Percentiles rank a stretch among this genome's conserved stretches.
Evolutionary conservation across 2,888 invertebrate genomes (phyloP).

Genomic region (Parthenolecanium corni): DNA sequence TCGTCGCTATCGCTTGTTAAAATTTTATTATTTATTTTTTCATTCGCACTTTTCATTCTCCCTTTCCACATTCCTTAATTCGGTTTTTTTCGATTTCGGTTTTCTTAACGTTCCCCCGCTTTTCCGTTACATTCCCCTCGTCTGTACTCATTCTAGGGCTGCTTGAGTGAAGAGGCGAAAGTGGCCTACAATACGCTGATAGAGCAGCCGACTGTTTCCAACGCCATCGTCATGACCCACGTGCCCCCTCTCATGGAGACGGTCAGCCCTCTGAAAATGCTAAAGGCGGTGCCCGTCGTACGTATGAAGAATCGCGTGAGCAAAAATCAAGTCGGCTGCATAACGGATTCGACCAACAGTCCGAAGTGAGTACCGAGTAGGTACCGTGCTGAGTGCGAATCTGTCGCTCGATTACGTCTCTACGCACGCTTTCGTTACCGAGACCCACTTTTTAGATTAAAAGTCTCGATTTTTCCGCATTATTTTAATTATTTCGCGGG

Average conservation of each 20-base stretch:
- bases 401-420: not conserved
- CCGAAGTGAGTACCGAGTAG: not conserved
- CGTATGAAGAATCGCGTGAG: conserved; percentile 45
- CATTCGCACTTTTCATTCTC: conserved; percentile 35
- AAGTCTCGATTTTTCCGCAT: too few relatives aligned
- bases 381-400: not conserved
- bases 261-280: conserved; percentile 52
- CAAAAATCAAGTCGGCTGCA: conserved; percentile 35
- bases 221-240: conserved; percentile 31
- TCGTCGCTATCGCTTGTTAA: conserved; percentile 33
- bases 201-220: conserved; percentile 48
- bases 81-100: not conserved
- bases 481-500: too few relatives aligned
- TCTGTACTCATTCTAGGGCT: conserved; percentile 35
- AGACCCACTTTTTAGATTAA: too few relatives aligned
- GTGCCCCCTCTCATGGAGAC: conserved; percentile 32
- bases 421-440: too few relatives aligned
- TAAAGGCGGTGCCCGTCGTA: conserved; percentile 49
- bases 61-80: conserved; percentile 30
- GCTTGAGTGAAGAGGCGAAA: conserved; percentile 77
- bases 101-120: not conserved
- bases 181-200: conserved; percentile 87
- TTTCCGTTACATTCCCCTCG: conserved; percentile 35
- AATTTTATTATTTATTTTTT: conserved; percentile 36
- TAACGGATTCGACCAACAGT: not conserved